Evolutionary conservation across 2,888 invertebrate genomes (phyloP), one percentile per base, ranked within the genome.

Genomic region (Dorcus parallelipipedus): DNA sequence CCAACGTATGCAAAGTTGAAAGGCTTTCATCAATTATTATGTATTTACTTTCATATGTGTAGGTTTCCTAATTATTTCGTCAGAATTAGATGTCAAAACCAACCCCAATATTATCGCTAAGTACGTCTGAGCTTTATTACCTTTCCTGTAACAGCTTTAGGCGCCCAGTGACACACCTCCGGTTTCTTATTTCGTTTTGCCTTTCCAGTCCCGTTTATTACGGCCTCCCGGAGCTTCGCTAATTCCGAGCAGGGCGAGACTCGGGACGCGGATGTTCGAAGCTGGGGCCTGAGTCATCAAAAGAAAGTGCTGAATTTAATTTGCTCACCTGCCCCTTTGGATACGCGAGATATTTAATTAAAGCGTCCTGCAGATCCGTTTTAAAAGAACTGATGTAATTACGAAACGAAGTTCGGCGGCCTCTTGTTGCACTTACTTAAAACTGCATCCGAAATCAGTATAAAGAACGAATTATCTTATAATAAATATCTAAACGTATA

Each of bases 121-220:
- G 65, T 64, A 63, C 63, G 59, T 62, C 60, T 65, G 62, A 68
- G 67, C 66, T 68, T 70, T 70, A 69, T 70, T 55, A 58, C 62
- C 62, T 60, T 14, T 62, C 58, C 60, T 47, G 56, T 48, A 48
- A 59, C 38, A 45, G 38, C 60, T 54, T 67, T 62, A 56, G 66
- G 62, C 68, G 67, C 61, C 64, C 63, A 60, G 64, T 60, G 66
- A 65, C 69, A 66, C 66, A 66, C 68, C 69, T 68, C 64, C 64
- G 62, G 66, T 66, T 64, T 69, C 67, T 70, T 66, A 67, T 70
- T 69, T 70, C 66, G 64, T 66, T 65, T 64, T 64, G 65, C 65
- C 60, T 62, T 63, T 66, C 64, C 60, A 65, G 67, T 59, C 66
- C 61, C 59, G 66, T 62, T 67, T 66, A 68, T 67, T 67, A 67